Base-by-base conservation (phyloP, 2,113 vertebrate genomes). In the Equus przewalskii region DNA sequence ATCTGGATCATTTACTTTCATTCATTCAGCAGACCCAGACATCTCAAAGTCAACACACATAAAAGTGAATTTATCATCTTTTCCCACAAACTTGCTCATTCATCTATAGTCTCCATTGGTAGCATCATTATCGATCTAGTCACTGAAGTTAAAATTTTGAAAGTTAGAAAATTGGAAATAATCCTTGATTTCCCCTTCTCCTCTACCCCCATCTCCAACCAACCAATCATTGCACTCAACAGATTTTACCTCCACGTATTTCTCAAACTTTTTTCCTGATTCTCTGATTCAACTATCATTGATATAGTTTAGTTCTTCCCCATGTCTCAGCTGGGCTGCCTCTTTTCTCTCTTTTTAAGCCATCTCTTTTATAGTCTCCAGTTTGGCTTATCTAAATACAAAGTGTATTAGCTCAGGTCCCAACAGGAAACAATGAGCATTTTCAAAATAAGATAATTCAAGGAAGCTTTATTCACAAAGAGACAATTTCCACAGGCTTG, bases 121-220 rank as follows among this genome's bases (percentile, higher is more conserved):
- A 87, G 2, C 5, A 56, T 56, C 54, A 30, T 60, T 30, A 75
- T 80, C 22, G 3, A 75, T 0, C 28, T 65, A 49, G 26, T 81
- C 44, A 58, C 33, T 60, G 21, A 44, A 46, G 18, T 85, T 95
- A 69, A 84, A 93, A 75, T 36, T 15, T 75, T 60, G 28, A 33
- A 97, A 78, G 13, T 56, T 92, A 60, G 16, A 93, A 87, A 92
- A 64, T 7, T 89, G 13, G 11, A 85, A 85, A 96, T 64, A 60
- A 76, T 69, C 21, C 19, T 58, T 73, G 9, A 60, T 33, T 49
- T 73, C 0, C 0, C 11, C 3, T 14, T 92, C 5, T 84, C 12
- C 24, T 75, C 75, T 62, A 11, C 7, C 26, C 60, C 28, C 5
- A 11, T 56, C 21, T 12, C 0, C 22, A 91, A n/a, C 26, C 30